Evolutionary conservation across 2,888 invertebrate genomes (phyloP), one percentile per base, ranked within the genome.

Genomic region (Elegia similella): DNA sequence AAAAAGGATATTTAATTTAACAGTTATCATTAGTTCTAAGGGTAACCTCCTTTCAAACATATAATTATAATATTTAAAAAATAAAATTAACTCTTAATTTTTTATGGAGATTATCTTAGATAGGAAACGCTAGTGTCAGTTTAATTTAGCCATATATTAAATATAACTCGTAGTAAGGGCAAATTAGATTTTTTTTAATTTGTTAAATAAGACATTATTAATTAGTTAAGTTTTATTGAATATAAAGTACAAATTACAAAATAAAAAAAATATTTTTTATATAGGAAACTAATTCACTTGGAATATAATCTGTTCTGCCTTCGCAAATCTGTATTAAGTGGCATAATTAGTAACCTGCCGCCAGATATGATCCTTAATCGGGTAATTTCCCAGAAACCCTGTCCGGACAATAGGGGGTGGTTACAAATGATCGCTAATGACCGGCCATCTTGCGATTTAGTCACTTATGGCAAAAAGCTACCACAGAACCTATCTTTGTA

Each of bases 331-430:
- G 30, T 32, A 48, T 30, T 2, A 48, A 48, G 15, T 48, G 15
- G 48, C 8, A 15, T 48, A 48, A 48, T 48, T 48, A 48, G 47
- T 48, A 48, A 13, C 32, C 10, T 15, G 32, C 13, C 13, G 30
- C 48, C 13, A 15, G 48, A 48, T 48, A 32, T 32, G 6, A 15
- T 7, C 46, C 23, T 3, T 13, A 13, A 30, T 15, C 30, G 30
- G 48, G 7, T 32, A 15, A 30, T 48, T 47, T 30, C 48, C 13
- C 32, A 32, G 32, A 30, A 15, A 48, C 30, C 32, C 32, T 13
- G 13, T 32, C 13, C 3, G 10, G 29, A 29, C 29, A 23, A 48
- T 30, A 44, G 38, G 8, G 34, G 10, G 10, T 34, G 38, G 38
- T 38, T 38, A 38, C 38, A 38, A 38, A 38, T 38, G 38, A 12